Conservation (phyloP, 1,140 invertebrate genomes). For the Melipona quadrifasciata region DNA sequence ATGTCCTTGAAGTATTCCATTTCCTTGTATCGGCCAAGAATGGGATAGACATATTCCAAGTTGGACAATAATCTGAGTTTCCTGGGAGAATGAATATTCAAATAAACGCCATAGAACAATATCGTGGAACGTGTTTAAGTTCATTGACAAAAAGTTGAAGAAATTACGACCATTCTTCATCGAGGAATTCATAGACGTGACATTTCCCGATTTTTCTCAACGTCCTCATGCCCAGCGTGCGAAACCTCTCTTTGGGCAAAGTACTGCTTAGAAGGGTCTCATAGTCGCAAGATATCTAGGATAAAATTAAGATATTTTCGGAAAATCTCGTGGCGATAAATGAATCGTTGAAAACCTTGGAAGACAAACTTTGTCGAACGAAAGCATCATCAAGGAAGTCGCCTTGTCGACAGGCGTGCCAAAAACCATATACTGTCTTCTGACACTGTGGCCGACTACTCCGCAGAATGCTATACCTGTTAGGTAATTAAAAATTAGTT, state of each 20-base stretch:
- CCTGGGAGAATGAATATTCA: not conserved
- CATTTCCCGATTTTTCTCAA: constrained; percentile 82
- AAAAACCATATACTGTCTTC: constrained; percentile 87
- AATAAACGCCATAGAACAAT: not conserved
- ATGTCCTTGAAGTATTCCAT: constrained; percentile 70
- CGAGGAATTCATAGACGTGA: constrained; percentile 83
- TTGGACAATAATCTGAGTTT: not conserved
- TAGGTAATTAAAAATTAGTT: not conserved
- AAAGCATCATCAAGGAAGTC: constrained; percentile 42
- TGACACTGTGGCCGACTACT: constrained; percentile 85
- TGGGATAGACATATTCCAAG: constrained; percentile 57
- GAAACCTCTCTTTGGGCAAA: constrained; percentile 82
- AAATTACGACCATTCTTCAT: constrained; percentile 22
- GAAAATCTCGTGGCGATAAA: not conserved
- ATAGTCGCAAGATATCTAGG: constrained; percentile 85
- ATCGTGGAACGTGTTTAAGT: too few species aligned
- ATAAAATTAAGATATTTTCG: not conserved
- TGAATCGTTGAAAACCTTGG: not conserved
- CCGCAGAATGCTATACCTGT: constrained; percentile 84
- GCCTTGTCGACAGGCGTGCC: constrained; percentile 85
- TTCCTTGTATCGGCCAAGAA: constrained; percentile 73
- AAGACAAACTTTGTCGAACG: constrained; percentile 56
- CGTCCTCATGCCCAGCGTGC: constrained; percentile 79
- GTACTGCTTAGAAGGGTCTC: constrained; percentile 85
- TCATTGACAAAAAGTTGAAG: not conserved